Conservation (phyloP, 2,888 invertebrate species). For the Lottia scabra region DNA sequence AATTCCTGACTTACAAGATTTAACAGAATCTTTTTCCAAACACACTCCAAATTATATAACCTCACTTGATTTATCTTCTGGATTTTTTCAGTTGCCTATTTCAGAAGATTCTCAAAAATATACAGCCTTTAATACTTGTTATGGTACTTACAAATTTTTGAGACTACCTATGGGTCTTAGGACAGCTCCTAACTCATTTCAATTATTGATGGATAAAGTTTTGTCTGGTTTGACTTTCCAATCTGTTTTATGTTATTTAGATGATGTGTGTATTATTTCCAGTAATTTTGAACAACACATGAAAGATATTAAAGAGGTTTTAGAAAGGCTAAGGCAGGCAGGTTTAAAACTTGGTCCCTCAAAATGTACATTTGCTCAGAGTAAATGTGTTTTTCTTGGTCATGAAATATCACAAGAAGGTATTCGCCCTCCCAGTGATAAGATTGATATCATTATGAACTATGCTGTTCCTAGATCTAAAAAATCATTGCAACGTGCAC, state of each 20-base stretch:
- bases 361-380: slow-evolving; percentile 24
- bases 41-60: slow-evolving; percentile 29
- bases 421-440: slow-evolving; percentile 16
- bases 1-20: slow-evolving; percentile 27
- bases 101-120: slow-evolving; percentile 1
- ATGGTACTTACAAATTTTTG: slow-evolving; percentile 30
- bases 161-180: slow-evolving; percentile 32
- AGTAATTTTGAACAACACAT: slow-evolving; percentile 20
- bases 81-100: slow-evolving; percentile 29
- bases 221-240: slow-evolving; percentile 26
- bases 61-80: slow-evolving; percentile 29
- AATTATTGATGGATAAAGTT: slow-evolving; percentile 34
- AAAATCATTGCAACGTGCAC: slow-evolving; percentile 21
- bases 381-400: slow-evolving; percentile 19
- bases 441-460: neutral
- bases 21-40: slow-evolving; percentile 33
- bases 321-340: slow-evolving; percentile 12
- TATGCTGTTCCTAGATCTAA: slow-evolving; percentile 14
- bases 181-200: slow-evolving; percentile 29
- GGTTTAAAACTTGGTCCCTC: slow-evolving; percentile 26
- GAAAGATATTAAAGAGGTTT: slow-evolving; percentile 21
- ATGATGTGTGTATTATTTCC: slow-evolving; percentile 27
- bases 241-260: slow-evolving; percentile 31
- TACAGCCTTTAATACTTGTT: slow-evolving; percentile 32
- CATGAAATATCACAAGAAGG: slow-evolving; percentile 21